Base-by-base conservation (phyloP, 1,140 invertebrate genomes). In the Heliconius hewitsoni region DNA sequence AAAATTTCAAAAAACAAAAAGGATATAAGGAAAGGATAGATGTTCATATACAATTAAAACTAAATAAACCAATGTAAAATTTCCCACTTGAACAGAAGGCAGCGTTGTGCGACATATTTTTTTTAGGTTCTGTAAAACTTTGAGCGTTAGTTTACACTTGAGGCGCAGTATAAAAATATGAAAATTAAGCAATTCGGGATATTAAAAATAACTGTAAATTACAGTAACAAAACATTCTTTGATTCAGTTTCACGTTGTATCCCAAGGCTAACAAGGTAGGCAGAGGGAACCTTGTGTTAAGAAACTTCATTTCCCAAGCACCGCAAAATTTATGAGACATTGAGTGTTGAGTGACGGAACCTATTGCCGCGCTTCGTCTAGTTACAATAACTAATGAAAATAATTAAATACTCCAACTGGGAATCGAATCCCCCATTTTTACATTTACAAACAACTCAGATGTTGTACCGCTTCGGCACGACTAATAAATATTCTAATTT, bases 101-200 rank as follows among this genome's bases (percentile, higher is more conserved):
- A 42, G 46, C 16, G 73, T 55, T 74, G 8, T 39, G 46, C 50
- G 34, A n/a, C 30, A 42, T 79, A 23, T 55, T 79, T 79, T 79
- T 79, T 73, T 60, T 27, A n/a, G 42, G 13, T 46, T 46, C 42
- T 16, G 2, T 27, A 42, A 50, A 73, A 74, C 73, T 52, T 74
- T 27, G 39, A 79, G 73, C 60, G 77, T 78, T 78, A 75, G 37
- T 46, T 66, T 71, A 74, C 73, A 52, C 57, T 79, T 71, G 78
- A 71, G 73, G 34, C 39, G 77, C 60, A 37, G 77, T 19, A n/a
- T 52, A 11, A 57, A 57, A 57, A 23, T n/a, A 57, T n/a, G 19
- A n/a, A 55, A 8, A 55, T 5, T 2, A 57, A 57, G 23, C n/a
- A 3, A 8, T 57, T 57, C 19, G 8, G 19, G 11, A 57, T 57